Evolutionary conservation across 2,113 vertebrate species (phyloP), one percentile per base, ranked within the genome.

Genomic region (Marmota monax): DNA sequence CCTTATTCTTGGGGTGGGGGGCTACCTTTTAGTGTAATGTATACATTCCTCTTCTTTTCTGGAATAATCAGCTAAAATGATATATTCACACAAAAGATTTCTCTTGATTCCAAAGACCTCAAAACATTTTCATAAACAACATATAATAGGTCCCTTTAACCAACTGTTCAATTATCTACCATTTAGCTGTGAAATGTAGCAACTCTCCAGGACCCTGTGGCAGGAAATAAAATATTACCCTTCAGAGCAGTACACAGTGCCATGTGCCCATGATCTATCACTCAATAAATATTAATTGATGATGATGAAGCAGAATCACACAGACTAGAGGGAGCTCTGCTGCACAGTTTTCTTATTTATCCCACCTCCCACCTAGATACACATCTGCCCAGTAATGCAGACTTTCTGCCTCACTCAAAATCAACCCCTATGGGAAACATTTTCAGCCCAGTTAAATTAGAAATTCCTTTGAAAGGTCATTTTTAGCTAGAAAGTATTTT

Each of bases 131-230:
- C 88, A 90, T 72, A 97, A 96, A 95, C 76, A 97, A 84, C 61
- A 84, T 72, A 84, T 80, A n/a, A 89, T 17, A 39, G 95, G 67
- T 90, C 17, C 29, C 76, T 93, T 92, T 91, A 96, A 87, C 86
- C 95, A 98, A 94, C 84, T 93, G 93, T 90, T 94, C 79, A 87
- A 90, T 39, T 90, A 67, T 74, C 84, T 82, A 69, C 84, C 67
- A 95, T 92, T 97, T 96, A 96, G 84, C 87, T 93, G 80, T 97
- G 95, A 97, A 97, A 97, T 97, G 96, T 82, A 93, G 92, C 90
- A 84, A 84, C 95, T 61, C 96, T 84, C 84, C 87, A 94, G 95
- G 90, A 96, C 73, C 7, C 37, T 93, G 0, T 82, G 67, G 95
- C 95, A 96, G 84, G 96, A 92, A 84, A 97, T 97, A 96, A 97